A percentile compares a stretch with the other conserved stretches of the same genome.
Evolutionary conservation across 2,797 vertebrate species (phyloP).

Genomic region (Galaxias olidus): DNA sequence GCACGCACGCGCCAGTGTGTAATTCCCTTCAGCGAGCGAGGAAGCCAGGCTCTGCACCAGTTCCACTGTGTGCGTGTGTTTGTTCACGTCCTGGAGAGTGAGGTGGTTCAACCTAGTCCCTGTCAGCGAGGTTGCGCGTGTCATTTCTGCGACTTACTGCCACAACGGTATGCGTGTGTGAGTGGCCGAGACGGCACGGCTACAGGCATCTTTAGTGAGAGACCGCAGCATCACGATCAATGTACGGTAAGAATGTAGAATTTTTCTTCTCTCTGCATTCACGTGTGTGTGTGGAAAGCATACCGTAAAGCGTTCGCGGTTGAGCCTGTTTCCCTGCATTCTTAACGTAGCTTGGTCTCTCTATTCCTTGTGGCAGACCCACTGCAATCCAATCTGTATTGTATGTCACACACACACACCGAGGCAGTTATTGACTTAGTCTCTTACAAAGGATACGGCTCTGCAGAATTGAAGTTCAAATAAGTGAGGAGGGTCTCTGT

Average conservation of each 20-base stretch:
- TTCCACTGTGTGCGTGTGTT: constrained; percentile 51
- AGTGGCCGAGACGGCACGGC: constrained; percentile 59
- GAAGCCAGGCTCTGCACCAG: constrained; percentile 66
- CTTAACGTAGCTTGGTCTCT: constrained; percentile 33
- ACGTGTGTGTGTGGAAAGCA: constrained; percentile 21
- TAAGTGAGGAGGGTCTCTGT: neutral
- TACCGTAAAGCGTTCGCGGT: constrained; percentile 31
- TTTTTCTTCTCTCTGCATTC: constrained; percentile 13
- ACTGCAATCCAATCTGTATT: constrained; percentile 6
- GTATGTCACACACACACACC: constrained; percentile 8
- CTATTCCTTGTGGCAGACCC: constrained; percentile 15
- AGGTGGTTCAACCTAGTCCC: constrained; percentile 38
- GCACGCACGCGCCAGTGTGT: constrained; percentile 28
- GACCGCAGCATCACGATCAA: constrained; percentile 65
- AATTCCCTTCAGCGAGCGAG: constrained; percentile 13
- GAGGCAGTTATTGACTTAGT: constrained; percentile 30
- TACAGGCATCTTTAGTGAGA: constrained; percentile 49
- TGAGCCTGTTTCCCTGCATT: constrained; percentile 65
- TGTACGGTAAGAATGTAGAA: constrained; percentile 79
- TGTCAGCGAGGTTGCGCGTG: neutral
- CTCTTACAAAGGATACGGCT: constrained; percentile 18
- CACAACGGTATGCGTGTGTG: constrained; percentile 26
- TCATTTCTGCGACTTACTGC: neutral
- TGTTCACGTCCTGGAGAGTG: constrained; percentile 62
- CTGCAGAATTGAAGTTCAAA: neutral